Evolutionary conservation across 2,888 invertebrate species (phyloP).

Genomic region (Campoletis raptor): DNA sequence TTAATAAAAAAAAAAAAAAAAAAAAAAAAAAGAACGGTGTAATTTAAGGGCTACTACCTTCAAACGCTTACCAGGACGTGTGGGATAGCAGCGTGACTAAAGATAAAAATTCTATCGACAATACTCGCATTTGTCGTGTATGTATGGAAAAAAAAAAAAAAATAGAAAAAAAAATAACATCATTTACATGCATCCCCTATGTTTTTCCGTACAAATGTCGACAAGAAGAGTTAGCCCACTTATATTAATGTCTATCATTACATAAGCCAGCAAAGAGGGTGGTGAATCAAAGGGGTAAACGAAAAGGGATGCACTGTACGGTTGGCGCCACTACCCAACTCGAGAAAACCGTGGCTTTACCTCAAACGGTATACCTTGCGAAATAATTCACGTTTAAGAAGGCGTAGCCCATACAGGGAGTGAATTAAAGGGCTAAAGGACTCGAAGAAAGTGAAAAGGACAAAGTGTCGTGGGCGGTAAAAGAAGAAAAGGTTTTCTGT

Average conservation of each 20-base stretch:
- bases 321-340: conserved; percentile 20
- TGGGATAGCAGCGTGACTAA: not conserved
- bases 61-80: not conserved
- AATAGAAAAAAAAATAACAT: conserved; percentile 5
- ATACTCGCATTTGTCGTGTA: not conserved
- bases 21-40: not conserved
- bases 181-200: conserved; percentile 7
- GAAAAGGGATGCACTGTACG: conserved; percentile 16
- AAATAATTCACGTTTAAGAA: conserved; percentile 57
- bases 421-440: conserved; percentile 51
- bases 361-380: conserved; percentile 38
- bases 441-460: conserved; percentile 25
- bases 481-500: conserved; percentile 13
- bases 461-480: conserved; percentile 16
- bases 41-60: not conserved
- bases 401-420: not conserved
- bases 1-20: conserved; percentile 12
- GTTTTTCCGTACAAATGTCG: conserved; percentile 29
- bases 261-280: conserved; percentile 28
- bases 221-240: conserved; percentile 40
- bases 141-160: not conserved
- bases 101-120: conserved; percentile 1
- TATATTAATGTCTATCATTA: conserved; percentile 57
- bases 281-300: conserved; percentile 58
- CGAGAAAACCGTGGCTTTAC: conserved; percentile 32